These are phyloP conservation scores for Lates calcarifer DNA, from an alignment of 2,113 vertebrate genomes.

Conservation along the genomic window DNA sequence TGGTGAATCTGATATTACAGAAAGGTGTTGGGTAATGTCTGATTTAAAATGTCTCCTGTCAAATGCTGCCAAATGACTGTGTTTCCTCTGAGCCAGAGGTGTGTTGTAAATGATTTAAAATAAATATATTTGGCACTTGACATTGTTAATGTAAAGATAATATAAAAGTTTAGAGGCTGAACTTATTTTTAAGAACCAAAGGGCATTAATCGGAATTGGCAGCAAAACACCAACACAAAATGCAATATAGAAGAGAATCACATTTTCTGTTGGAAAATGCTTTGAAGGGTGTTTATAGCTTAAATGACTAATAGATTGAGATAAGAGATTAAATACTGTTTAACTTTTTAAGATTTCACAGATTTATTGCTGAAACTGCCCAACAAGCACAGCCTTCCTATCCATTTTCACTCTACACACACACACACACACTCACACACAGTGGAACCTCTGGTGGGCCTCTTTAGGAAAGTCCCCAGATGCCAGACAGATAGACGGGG, in stretches of 20 bases:
- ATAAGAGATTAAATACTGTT: slow-evolving; percentile 8
- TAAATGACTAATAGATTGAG: slow-evolving; percentile 7
- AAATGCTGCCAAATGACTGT: neutral
- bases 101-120: neutral
- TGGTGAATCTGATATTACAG: neutral
- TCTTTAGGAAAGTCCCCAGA: slow-evolving; percentile 80
- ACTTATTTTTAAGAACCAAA: neutral
- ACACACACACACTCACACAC: slow-evolving; percentile 52
- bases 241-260: slow-evolving; percentile 14
- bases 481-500: slow-evolving; percentile 73
- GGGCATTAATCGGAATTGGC: neutral
- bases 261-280: neutral
- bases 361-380: slow-evolving; percentile 27
- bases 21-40: neutral
- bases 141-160: neutral
- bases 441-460: slow-evolving; percentile 73
- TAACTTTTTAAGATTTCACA: slow-evolving; percentile 15
- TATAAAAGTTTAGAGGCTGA: neutral
- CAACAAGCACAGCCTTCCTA: slow-evolving; percentile 13
- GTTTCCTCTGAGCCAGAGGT: neutral
- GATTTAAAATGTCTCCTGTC: neutral
- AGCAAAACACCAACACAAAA: slow-evolving; percentile 15
- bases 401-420: slow-evolving; percentile 36
- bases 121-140: neutral
- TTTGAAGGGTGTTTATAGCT: neutral